Evolutionary conservation across 2,797 vertebrate species (phyloP).

Genomic region (Hybognathus amarus): DNA sequence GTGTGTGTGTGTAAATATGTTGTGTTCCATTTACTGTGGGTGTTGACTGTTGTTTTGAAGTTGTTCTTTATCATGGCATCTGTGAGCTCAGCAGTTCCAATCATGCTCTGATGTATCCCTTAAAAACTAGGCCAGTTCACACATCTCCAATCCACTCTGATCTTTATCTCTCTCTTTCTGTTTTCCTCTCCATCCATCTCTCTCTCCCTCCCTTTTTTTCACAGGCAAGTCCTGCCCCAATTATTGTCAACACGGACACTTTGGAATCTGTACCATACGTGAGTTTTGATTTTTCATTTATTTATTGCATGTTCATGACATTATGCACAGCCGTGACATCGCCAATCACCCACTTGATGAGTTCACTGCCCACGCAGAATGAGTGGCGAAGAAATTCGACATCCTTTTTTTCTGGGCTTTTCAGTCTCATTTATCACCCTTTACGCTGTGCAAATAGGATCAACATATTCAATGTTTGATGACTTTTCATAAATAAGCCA

Average conservation of each 20-base stretch:
- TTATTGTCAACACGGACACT: conserved; percentile 96
- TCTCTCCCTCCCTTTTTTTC: conserved; percentile 58
- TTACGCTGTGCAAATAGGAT: conserved; percentile 7
- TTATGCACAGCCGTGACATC: conserved; percentile 1
- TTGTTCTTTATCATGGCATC: conserved; percentile 29
- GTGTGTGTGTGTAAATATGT: conserved; percentile 11
- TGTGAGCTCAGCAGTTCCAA: conserved; percentile 34
- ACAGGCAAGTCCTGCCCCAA: conserved; percentile 94
- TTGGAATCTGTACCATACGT: conserved; percentile 96
- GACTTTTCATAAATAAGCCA: conserved; percentile 45
- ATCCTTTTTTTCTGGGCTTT: conserved; percentile 27
- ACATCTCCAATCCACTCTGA: conserved; percentile 54
- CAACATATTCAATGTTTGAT: conserved; percentile 35
- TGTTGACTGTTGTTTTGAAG: conserved; percentile 21
- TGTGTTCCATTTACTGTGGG: neutral
- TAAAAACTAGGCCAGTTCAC: conserved; percentile 65
- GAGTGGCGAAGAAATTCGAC: conserved; percentile 4
- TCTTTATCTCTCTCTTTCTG: conserved; percentile 46
- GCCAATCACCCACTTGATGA: neutral
- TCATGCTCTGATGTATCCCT: conserved; percentile 54
- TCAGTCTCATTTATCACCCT: conserved; percentile 34
- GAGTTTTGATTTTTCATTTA: conserved; percentile 73
- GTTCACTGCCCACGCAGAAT: neutral
- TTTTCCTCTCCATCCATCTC: conserved; percentile 45
- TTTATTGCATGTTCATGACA: conserved; percentile 26